phyloP scores from a whole-genome alignment of 2,113 vertebrate genomes.

The Tor tambroides region DNA sequence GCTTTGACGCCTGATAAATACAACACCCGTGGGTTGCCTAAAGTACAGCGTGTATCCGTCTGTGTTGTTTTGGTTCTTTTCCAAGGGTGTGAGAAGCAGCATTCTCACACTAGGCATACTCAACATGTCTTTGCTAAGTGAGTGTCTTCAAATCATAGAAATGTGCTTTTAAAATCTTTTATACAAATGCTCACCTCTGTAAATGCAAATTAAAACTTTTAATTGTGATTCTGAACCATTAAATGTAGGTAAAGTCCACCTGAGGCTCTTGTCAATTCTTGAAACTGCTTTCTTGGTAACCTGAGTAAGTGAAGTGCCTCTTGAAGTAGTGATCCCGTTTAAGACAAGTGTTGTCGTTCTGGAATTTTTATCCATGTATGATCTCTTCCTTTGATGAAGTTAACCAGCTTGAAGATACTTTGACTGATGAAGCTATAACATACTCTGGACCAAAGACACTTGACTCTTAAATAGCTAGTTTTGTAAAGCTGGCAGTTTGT shows the following conservation, averaged over 20 bases:
- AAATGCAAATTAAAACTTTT: background rate
- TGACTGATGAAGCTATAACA: background rate
- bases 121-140: background rate
- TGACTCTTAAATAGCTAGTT: background rate
- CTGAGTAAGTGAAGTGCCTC: background rate
- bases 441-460: background rate
- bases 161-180: background rate
- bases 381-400: background rate
- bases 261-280: background rate
- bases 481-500: background rate
- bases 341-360: background rate
- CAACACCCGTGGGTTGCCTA: background rate
- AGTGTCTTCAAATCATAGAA: background rate
- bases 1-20: background rate
- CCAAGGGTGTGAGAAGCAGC: constrained; percentile 29
- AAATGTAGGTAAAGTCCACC: background rate
- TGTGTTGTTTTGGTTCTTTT: background rate
- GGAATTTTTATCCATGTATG: background rate
- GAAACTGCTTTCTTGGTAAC: constrained; percentile 11
- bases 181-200: background rate
- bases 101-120: background rate
- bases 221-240: background rate
- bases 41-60: constrained; percentile 26
- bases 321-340: background rate
- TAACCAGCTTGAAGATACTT: background rate